Base-by-base conservation (phyloP, 2,113 vertebrate genomes). In the Nansenia antarctica region DNA sequence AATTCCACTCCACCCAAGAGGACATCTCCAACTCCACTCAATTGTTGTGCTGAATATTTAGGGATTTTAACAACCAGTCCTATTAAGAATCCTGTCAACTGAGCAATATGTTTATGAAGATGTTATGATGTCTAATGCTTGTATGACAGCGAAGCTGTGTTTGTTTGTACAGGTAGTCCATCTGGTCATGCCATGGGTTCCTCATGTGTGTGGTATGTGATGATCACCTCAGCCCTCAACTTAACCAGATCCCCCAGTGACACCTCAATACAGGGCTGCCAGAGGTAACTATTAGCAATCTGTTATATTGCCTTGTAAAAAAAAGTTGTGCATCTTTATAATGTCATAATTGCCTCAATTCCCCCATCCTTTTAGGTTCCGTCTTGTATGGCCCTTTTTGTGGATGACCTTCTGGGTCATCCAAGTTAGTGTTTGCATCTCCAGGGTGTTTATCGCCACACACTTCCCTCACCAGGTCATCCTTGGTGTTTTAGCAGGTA, bases 381-480 rank as follows among this genome's bases (percentile, higher is more conserved):
- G 88, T 84, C 62, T 94, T 61, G 86, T 88, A 26, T 89, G 90
- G 90, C 93, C 91, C 62, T 91, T 90, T 74, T 88, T 94, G 62
- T 95, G 94, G 94, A 85, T 86, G 83, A 11, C 88, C 78, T 95
- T 94, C 80, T 95, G 92, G 93, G 76, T 94, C 81, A 92, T 94
- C 87, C 94, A 95, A 82, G 91, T 93, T 87, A 93, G 90, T 47
- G 90, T 95, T 77, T 94, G 93, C 79, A 76, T 94, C 79, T 95
- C 93, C 1, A 93, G 93, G 87, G 86, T 94, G 80, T 94, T 94
- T 78, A 93, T 94, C 86, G 94, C 94, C 70, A 94, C 92, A 64
- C 94, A 94, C 87, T 95, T 94, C 76, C 94, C 93, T 73, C 93
- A 94, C 87, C 93, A 94, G 91, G 93, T 95, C 80, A 82, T 94